These are phyloP conservation scores for Sakesphorus luctuosus DNA, from an alignment of 2,113 vertebrate genomes.

Conservation along the genomic window DNA sequence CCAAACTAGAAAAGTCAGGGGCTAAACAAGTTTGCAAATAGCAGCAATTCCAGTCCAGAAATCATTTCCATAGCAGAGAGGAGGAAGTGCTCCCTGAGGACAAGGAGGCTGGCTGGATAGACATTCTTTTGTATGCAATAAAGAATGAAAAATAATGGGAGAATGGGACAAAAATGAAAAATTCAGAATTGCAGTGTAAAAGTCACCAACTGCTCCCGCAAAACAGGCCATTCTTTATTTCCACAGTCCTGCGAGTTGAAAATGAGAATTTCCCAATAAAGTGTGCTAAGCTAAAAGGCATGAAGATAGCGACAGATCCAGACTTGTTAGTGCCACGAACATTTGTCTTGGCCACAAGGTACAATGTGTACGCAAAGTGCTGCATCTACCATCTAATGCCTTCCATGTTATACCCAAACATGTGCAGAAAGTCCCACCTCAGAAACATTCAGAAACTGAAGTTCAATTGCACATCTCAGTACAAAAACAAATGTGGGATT, in stretches of 20 bases:
- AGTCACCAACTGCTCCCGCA: constrained; percentile 1
- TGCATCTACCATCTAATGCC: not conserved
- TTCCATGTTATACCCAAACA: not conserved
- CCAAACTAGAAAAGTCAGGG: constrained; percentile 60
- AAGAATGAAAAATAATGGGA: not conserved
- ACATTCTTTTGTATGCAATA: not conserved
- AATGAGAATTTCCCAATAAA: constrained; percentile 62
- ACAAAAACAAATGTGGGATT: not conserved
- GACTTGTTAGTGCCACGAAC: constrained; percentile 61
- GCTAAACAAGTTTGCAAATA: constrained; percentile 45
- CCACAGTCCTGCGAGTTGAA: constrained; percentile 24
- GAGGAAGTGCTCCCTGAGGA: constrained; percentile 32
- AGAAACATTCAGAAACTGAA: not conserved
- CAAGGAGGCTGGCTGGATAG: constrained; percentile 10
- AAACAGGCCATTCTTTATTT: constrained; percentile 47
- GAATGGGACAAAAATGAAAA: not conserved
- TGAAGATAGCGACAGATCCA: constrained; percentile 68
- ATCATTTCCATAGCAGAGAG: constrained; percentile 51
- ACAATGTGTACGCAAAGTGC: not conserved
- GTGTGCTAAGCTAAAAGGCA: constrained; percentile 56
- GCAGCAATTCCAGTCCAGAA: constrained; percentile 55
- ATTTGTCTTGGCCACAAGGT: constrained; percentile 39
- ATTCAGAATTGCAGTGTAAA: not conserved
- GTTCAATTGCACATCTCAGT: not conserved
- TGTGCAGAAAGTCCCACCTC: not conserved